Base-by-base conservation (phyloP, 2,113 vertebrate genomes). In the Copsychus sechellarum region DNA sequence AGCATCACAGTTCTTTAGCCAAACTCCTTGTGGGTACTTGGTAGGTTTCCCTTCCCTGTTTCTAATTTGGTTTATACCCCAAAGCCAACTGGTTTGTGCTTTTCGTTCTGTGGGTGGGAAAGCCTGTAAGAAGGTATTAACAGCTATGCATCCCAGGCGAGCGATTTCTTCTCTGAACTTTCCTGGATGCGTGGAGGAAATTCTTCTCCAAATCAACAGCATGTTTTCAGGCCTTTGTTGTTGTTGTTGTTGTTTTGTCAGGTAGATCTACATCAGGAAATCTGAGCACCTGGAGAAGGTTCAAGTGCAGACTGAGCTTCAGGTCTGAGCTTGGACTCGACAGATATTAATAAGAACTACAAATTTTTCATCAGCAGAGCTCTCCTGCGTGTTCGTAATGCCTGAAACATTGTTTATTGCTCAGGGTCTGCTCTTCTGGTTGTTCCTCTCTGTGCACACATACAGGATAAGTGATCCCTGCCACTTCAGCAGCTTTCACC, bases 321-420 rank as follows among this genome's bases (percentile, higher is more conserved):
- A 90, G 91, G 81, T 82, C 85, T 96, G 81, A 90, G 88, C 88
- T 94, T 89, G 80, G 91, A 65, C 81, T 86, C 42, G 4, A 36
- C 12, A 66, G 76, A 43, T 80, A 33, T 26, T 73, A 93, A 40
- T 77, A 96, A 91, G 50, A 70, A 23, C 86, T 84, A 45, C 72
- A 76, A 88, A 95, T 66, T 81, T 72, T 84, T 92, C 79, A 94
- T 50, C 58, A 65, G 56, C 4, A 6, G 66, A 82, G 73, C 82
- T 86, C 62, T 69, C 65, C 60, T 2, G 3, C 0, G 0, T 78
- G 89, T 66, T 86, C 8, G 34, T 92, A 90, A 85, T 57, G 62
- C 14, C 21, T 53, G 82, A 85, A 86, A 62, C 88, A 53, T 22
- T 60, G 60, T 81, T 92, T 66, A 47, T 93, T 65, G 58, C 61